A percentile compares a stretch with the other conserved stretches of the same genome.
Conservation (phyloP, 1,140 invertebrate genomes). For the Polyergus mexicanus region DNA sequence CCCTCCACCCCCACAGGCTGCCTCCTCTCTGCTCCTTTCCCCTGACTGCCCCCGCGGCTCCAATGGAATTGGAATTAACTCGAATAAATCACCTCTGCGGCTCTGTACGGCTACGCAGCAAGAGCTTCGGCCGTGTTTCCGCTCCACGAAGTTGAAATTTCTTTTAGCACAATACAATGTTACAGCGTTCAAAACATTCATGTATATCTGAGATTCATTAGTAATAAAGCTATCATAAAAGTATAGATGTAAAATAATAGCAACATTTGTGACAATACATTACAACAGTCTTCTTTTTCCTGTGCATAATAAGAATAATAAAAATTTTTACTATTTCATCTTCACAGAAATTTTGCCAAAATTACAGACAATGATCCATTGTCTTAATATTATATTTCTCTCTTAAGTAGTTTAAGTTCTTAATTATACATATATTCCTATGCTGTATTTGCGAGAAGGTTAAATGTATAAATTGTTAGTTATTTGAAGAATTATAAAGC, state of each 20-base stretch:
- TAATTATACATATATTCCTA: background rate
- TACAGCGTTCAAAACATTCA: conserved; percentile 33
- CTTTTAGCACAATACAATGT: conserved; percentile 80
- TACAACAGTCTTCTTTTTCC: background rate
- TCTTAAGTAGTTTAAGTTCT: background rate
- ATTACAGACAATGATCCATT: background rate
- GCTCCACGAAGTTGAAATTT: conserved; percentile 82
- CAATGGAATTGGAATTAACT: conserved; percentile 88
- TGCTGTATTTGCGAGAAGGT: conserved; percentile 52
- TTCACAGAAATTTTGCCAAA: background rate
- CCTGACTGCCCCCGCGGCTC: conserved; percentile 81
- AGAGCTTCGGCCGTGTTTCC: conserved; percentile 72
- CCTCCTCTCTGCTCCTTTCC: conserved; percentile 69
- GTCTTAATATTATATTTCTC: background rate
- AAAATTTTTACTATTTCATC: background rate
- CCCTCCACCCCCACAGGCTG: conserved; percentile 76
- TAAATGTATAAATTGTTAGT: conserved; percentile 75
- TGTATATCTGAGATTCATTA: conserved; percentile 1
- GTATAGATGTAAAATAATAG: background rate
- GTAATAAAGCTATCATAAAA: background rate
- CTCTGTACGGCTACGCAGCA: conserved; percentile 79
- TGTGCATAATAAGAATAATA: background rate
- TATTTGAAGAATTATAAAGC: conserved; percentile 82
- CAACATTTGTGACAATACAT: background rate
- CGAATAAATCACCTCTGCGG: conserved; percentile 86